These are phyloP conservation scores for Micromussa lordhowensis DNA, from an alignment of 92 coral and sea anemone species.

Conservation along the genomic window DNA sequence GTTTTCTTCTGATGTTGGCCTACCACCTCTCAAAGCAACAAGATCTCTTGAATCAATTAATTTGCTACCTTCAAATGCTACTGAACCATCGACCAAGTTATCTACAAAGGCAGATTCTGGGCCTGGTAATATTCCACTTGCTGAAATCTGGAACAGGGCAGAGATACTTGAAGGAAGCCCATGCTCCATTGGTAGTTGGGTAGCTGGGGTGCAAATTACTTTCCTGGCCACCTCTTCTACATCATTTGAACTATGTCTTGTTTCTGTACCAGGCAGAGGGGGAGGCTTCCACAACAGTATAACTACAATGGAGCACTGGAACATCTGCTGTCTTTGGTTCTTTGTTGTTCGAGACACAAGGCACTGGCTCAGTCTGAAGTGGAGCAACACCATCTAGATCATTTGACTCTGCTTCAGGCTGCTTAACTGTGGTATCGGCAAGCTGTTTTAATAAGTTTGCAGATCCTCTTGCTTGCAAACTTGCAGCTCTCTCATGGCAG, in stretches of 20 bases:
- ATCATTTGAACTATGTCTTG: not conserved
- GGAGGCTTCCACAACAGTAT: no score
- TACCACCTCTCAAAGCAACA: constrained; percentile 29
- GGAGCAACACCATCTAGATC: constrained; percentile 4
- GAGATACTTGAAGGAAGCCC: constrained; percentile 16
- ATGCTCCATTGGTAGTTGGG: not conserved
- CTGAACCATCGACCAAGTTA: constrained; percentile 33
- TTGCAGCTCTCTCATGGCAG: not conserved
- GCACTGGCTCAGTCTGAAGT: not conserved
- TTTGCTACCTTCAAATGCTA: constrained; percentile 28
- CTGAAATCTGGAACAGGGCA: constrained; percentile 9
- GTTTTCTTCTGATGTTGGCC: constrained; percentile 9
- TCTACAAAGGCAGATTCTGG: constrained; percentile 34
- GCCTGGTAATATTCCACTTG: not conserved
- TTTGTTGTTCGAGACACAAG: not conserved
- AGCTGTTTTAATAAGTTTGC: constrained; percentile 17
- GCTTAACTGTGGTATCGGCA: not conserved
- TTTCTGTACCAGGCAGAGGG: not conserved
- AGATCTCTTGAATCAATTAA: constrained; percentile 31
- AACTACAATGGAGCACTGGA: not conserved
- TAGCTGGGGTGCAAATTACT: not conserved
- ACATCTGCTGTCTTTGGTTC: not conserved
- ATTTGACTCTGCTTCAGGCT: not conserved
- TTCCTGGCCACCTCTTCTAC: not conserved
- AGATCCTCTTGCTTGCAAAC: not conserved